Evolutionary conservation across 2,797 vertebrate genomes (phyloP).

Genomic region (Gambusia yucatana): DNA sequence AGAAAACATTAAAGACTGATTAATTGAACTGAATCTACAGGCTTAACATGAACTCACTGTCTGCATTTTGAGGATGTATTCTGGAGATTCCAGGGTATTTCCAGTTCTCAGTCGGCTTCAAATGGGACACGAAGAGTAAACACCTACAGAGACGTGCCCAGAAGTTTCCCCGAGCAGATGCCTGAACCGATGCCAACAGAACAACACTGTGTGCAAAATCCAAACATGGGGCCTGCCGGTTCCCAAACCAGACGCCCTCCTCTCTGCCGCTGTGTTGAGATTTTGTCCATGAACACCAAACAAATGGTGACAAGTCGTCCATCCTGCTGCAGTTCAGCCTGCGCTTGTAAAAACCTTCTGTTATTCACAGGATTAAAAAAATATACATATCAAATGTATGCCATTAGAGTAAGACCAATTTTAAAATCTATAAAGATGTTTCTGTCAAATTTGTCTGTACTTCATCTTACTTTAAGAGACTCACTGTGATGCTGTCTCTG

Average conservation of each 20-base stretch:
- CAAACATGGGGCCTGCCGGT: not conserved
- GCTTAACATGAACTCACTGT: not conserved
- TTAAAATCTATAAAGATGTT: not conserved
- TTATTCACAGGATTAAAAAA: not conserved
- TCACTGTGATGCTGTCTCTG: not conserved
- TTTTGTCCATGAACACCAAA: not conserved
- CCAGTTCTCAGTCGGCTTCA: not conserved
- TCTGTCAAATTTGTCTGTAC: not conserved
- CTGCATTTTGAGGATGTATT: not conserved
- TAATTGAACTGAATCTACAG: not conserved
- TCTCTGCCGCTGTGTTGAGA: not conserved
- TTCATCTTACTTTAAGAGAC: not conserved
- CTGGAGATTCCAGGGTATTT: not conserved
- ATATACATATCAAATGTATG: too few species aligned
- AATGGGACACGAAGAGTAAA: not conserved
- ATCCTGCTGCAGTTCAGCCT: not conserved
- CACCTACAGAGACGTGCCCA: not conserved
- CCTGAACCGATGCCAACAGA: conserved; percentile 3
- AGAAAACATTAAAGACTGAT: not conserved
- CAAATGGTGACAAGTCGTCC: not conserved
- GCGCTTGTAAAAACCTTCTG: not conserved
- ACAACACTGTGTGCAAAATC: not conserved
- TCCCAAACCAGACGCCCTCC: not conserved
- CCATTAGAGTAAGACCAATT: not conserved
- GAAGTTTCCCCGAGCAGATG: not conserved